Evolutionary conservation across 2,888 invertebrate species (phyloP), one percentile per base, ranked within the genome.

Genomic region (Cheilosia variabilis): DNA sequence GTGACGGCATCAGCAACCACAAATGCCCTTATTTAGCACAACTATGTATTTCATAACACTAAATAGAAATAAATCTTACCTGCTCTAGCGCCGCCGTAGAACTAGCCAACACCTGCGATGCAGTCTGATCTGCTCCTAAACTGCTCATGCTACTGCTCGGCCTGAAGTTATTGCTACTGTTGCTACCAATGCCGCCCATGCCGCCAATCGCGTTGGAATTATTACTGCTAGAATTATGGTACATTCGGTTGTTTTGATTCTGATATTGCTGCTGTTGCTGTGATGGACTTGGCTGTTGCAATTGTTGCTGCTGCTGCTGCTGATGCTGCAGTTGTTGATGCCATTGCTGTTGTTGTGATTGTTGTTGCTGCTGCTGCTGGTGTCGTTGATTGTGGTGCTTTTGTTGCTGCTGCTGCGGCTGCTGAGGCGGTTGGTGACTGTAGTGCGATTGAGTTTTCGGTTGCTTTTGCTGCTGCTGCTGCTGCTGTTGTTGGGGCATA

Each of bases 41-140:
- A 31, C 0, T 31, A 7, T 43, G 6, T n/a, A 34, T 34, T 6
- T 19, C 31, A 45, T 19, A 19, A 47, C 24, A 43, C 31, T 24
- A 41, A 58, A 58, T 15, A 47, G 63, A 50, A 19, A 7, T 4
- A 55, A 66, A 41, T 7, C 5, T 37, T 81, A 92, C 91, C 90
- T 91, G 90, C 87, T 92, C 91, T 62, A 92, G 81, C 58, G 86
- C 90, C 63, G 91, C 91, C 58, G 89, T 91, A 77, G 90, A 90
- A 87, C 90, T 90, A 31, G 89, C 91, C 83, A 91, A 87, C n/a
- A 90, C 89, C 77, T 90, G 90, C 37, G 90, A 86, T 78, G 89
- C 88, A 37, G 90, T 89, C 66, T 89, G 88, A 80, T 89, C 87
- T 68, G 88, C 88, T 80, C 87, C 55, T 76, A 78, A 83, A 60